Evolutionary conservation across 35 echinoderm and acorn worm genomes (phyloP), one percentile per base, ranked within the genome.

Genomic region (Acanthaster planci): DNA sequence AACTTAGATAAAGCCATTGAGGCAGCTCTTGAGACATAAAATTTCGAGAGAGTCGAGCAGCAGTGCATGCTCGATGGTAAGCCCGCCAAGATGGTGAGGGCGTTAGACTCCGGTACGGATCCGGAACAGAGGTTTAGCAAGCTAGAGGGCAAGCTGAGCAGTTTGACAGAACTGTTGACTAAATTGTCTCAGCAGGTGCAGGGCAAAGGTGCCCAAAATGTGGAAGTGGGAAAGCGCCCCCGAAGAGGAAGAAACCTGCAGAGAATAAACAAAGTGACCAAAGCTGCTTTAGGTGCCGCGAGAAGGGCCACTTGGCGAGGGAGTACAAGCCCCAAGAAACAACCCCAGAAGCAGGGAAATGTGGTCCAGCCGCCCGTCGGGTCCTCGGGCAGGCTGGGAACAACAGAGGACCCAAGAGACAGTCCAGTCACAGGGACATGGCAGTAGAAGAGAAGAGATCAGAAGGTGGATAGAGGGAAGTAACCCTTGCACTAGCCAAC

Each of bases 101-200:
- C 52, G 10, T 10, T 21, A 55, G 52, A 55, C 52, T 55, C 52
- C 10, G 52, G 0, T 55, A 55, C 21, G 52, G 52, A 55, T n/a
- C n/a, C n/a, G n/a, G n/a, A n/a, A 21, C 52, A 55, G 52, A 55
- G 0, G 67, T 15, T 87, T 51, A 19, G 85, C 50, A 55, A 34
- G 77, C 22, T 87, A 50, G 39, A 87, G 79, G 15, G 39, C 67
- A n/a, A n/a, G n/a, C n/a, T n/a, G n/a, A n/a, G n/a, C n/a, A n/a
- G n/a, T n/a, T n/a, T n/a, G n/a, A n/a, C n/a, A n/a, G n/a, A n/a
- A n/a, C n/a, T n/a, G n/a, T n/a, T n/a, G n/a, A n/a, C n/a, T n/a
- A n/a, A n/a, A n/a, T n/a, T n/a, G n/a, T n/a, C n/a, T n/a, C n/a
- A n/a, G n/a, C n/a, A n/a, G n/a, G n/a, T n/a, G n/a, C n/a, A n/a